phyloP scores from a whole-genome alignment of 2,888 invertebrate genomes.

The Spicauda simplicius region DNA sequence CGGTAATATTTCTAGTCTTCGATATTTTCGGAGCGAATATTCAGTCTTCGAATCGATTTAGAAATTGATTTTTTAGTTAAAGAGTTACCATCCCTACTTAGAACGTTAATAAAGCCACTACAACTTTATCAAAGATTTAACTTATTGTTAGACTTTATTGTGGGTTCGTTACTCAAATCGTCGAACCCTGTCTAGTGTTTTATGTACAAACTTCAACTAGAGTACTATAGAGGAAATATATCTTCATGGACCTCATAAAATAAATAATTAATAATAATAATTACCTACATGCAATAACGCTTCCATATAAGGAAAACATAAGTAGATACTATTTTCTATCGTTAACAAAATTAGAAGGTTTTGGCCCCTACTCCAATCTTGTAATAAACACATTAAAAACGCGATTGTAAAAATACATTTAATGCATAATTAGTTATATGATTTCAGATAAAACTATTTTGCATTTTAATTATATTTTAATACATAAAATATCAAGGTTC shows the following conservation, averaged over 20 bases:
- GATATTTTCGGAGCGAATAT: too few relatives aligned
- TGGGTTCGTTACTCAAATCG: slow-evolving; percentile 15
- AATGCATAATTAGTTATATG: background rate
- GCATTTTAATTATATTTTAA: background rate
- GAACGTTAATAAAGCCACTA: slow-evolving; percentile 1
- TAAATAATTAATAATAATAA: background rate
- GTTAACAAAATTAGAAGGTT: too few relatives aligned
- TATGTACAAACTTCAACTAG: background rate
- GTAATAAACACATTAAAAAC: too few relatives aligned
- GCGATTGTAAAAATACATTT: too few relatives aligned
- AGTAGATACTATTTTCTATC: too few relatives aligned
- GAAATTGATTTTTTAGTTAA: too few relatives aligned
- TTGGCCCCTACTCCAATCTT: too few relatives aligned
- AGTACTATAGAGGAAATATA: background rate
- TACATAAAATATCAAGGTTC: background rate
- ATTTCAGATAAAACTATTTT: background rate
- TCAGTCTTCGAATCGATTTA: too few relatives aligned
- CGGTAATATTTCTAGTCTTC: too few relatives aligned
- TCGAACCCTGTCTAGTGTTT: background rate
- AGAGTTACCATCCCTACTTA: too few relatives aligned
- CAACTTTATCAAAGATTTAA: slow-evolving; percentile 13
- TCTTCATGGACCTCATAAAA: background rate
- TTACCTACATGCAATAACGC: too few relatives aligned
- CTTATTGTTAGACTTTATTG: background rate
- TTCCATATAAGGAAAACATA: too few relatives aligned